Evolutionary conservation across 2,797 vertebrate genomes (phyloP).

Genomic region (Leucoraja ocellata): DNA sequence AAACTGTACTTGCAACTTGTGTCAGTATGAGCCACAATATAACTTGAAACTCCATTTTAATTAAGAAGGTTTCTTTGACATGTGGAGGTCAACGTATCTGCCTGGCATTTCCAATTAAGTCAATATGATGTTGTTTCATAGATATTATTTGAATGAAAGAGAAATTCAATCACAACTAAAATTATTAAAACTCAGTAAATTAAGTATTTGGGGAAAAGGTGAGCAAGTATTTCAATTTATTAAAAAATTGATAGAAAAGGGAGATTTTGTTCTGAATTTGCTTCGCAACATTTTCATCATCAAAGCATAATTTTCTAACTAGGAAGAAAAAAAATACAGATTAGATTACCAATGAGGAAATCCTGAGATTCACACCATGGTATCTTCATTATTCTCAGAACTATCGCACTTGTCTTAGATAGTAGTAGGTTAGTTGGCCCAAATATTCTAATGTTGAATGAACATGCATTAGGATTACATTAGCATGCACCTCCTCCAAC

Average conservation of each 20-base stretch:
- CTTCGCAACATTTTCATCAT: not conserved
- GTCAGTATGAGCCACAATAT: not conserved
- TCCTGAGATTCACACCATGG: not conserved
- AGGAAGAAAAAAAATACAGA: not conserved
- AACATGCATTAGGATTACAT: not conserved
- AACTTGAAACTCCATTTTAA: not conserved
- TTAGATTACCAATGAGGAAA: not conserved
- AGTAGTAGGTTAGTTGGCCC: not conserved
- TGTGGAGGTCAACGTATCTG: not conserved
- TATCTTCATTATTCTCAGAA: not conserved
- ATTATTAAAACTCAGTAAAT: no score
- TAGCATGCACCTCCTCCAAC: no score
- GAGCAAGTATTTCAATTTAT: not conserved
- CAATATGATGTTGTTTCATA: not conserved
- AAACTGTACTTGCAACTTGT: constrained; percentile 10
- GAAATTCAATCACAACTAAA: not conserved
- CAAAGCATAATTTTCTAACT: not conserved
- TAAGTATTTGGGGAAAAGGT: not conserved
- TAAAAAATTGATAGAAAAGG: not conserved
- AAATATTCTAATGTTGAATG: not conserved
- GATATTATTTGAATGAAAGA: not conserved
- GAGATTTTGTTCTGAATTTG: not conserved
- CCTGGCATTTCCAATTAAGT: not conserved
- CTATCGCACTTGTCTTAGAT: not conserved
- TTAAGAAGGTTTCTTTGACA: not conserved